Base-by-base conservation (phyloP, 2,888 invertebrate species). In the Conops quadrifasciatus region DNA sequence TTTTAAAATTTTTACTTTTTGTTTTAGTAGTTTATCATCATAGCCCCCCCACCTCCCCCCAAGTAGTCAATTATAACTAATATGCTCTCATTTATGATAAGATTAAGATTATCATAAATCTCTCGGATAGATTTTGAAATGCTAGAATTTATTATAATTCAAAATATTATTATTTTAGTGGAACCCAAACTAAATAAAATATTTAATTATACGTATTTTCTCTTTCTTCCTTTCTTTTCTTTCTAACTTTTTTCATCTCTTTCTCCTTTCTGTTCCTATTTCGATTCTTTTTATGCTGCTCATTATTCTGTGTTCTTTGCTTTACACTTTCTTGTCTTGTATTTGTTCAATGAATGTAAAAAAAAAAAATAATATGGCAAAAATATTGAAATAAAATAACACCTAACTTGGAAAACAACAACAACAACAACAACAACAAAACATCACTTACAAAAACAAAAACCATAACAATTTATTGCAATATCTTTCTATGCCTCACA, bases 171-270 rank as follows among this genome's bases (percentile, higher is more conserved):
- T 36, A 36, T 9, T 36, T 36, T 36, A 36, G 36, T 36, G 36
- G 36, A 36, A 36, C 9, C 9, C 9, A 36, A 7, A 36, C 36
- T 7, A 36, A 7, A 36, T 36, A 36, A 36, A 36, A 36, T 36
- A 36, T 36, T 36, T 36, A 36, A 36, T 9, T 36, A 36, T 36
- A 9, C 36, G 36, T 36, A 36, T 36, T 36, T 75, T 73, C 74
- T 72, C 76, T 76, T 76, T 76, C 65, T 75, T 76, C 76, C 76
- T 74, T 71, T 73, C 69, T 74, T 70, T 74, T 69, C 72, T 75
- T 67, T 75, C 70, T 71, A 72, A 73, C 64, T 73, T 70, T 73
- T 76, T 76, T 26, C 3, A 16, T n/a, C 51, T 71, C 71, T 74
- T 75, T 74, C 72, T 75, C 74, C 74, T 51, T 72, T 73, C 58